Evolutionary conservation across 2,888 invertebrate genomes (phyloP), one percentile per base, ranked within the genome.

Genomic region (Conistra vaccinii): DNA sequence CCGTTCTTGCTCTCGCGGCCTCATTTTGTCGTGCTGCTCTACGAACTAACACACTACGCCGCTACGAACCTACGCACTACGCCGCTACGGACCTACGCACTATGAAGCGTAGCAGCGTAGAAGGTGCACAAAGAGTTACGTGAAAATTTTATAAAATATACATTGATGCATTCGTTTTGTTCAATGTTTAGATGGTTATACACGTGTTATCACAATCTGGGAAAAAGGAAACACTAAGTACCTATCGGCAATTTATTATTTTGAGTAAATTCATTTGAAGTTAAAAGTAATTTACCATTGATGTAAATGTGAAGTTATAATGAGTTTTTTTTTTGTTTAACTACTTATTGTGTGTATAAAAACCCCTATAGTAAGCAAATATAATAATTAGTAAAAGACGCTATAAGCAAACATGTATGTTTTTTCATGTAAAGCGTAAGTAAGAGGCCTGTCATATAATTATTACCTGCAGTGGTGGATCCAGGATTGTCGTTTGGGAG

Each of bases 41-140:
- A 70, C 39, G 70, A 61, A 48, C 32, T 20, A 70, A 51, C 10
- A 7, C 20, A 69, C 35, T 68, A 29, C 17, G 20, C 62, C 0
- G 12, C 12, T 53, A 58, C 32, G 58, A n/a, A n/a, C 1, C n/a
- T n/a, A 62, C 17, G n/a, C n/a, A 62, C 17, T 39, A 20, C 17
- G n/a, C 39, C 39, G 35, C n/a, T 42, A 29, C 42, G 26, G 42
- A 62, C 35, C 35, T 32, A 32, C 32, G 32, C 32, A 32, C 26
- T 45, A 32, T 29, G 29, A 65, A 65, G 29, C 14, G 63, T 65
- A 65, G 45, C 23, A 48, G 9, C 14, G 32, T 35, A n/a, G 20
- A 29, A 20, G 20, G n/a, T 35, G 66, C 48, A 51, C 17, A 65
- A 55, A 2, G 26, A 26, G 17, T 55, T 26, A 14, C 55, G 17